These are phyloP conservation scores for Crotalus viridis DNA, from an alignment of 2,113 vertebrate genomes.

Conservation along the genomic window DNA sequence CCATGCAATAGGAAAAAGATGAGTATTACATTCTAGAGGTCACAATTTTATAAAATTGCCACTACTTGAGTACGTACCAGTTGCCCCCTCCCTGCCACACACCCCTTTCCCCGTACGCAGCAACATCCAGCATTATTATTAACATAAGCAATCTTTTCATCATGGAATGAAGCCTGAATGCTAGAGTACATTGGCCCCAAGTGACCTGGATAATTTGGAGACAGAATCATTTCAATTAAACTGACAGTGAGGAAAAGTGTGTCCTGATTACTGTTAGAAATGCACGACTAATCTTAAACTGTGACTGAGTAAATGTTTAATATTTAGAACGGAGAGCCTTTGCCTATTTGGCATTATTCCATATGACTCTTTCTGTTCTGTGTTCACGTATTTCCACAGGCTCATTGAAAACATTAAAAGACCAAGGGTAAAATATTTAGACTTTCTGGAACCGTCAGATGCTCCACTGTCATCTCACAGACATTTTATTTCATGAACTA, in stretches of 20 bases:
- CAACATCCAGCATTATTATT: slow-evolving; percentile 20
- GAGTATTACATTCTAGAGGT: neutral
- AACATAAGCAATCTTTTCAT: slow-evolving; percentile 35
- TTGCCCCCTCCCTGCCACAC: neutral
- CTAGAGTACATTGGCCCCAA: slow-evolving; percentile 18
- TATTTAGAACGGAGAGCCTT: accelerated
- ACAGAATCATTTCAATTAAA: slow-evolving; percentile 46
- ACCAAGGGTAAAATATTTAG: neutral
- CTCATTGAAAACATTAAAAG: slow-evolving; percentile 2
- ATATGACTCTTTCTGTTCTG: slow-evolving; percentile 6
- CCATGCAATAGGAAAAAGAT: neutral
- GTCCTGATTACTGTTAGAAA: slow-evolving; percentile 21
- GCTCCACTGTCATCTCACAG: neutral
- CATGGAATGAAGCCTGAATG: slow-evolving; percentile 38
- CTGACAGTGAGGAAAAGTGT: slow-evolving; percentile 40
- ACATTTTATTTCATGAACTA: slow-evolving; percentile 14
- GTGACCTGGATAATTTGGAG: slow-evolving; percentile 40
- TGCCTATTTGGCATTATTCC: neutral
- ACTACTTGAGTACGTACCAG: neutral
- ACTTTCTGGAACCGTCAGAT: slow-evolving; percentile 1
- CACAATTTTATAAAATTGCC: neutral
- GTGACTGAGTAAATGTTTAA: neutral
- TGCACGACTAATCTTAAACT: neutral
- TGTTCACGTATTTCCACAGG: neutral
- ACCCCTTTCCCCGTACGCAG: neutral